phyloP scores from a whole-genome alignment of 1,140 invertebrate species.

The Coptotermes formosanus region DNA sequence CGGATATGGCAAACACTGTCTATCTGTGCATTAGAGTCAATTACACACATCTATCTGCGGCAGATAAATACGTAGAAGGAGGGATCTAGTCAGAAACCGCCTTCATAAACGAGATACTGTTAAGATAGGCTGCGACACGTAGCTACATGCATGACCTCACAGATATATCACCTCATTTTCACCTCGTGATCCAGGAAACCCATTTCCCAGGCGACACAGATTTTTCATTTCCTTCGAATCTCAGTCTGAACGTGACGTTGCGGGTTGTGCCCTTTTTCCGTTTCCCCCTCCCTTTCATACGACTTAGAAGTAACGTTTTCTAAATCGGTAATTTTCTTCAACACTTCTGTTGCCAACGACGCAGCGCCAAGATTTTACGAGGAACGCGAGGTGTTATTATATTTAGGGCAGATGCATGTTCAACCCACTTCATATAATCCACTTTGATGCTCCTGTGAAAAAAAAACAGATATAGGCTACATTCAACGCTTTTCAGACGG shows the following conservation, averaged over 20 bases:
- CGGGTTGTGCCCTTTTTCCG: not conserved
- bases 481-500: not conserved
- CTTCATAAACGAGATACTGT: not conserved
- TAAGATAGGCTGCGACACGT: not conserved
- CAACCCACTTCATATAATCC: not conserved
- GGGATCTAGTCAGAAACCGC: not conserved
- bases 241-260: not conserved
- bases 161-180: slow-evolving; percentile 25
- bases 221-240: slow-evolving; percentile 28
- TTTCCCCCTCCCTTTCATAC: not conserved
- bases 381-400: not conserved
- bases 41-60: not conserved
- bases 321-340: slow-evolving; percentile 19
- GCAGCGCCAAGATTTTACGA: not conserved
- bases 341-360: not conserved
- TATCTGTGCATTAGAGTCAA: not conserved
- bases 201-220: slow-evolving; percentile 25
- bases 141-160: too few species aligned
- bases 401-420: slow-evolving; percentile 11
- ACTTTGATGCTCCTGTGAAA: not conserved
- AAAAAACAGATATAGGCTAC: not conserved
- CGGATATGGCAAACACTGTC: too few species aligned
- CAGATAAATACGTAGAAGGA: not conserved
- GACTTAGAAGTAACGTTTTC: not conserved
- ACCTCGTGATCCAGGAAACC: slow-evolving; percentile 25